Conservation (phyloP, 1,140 invertebrate species). For the Neelides sp. region DNA sequence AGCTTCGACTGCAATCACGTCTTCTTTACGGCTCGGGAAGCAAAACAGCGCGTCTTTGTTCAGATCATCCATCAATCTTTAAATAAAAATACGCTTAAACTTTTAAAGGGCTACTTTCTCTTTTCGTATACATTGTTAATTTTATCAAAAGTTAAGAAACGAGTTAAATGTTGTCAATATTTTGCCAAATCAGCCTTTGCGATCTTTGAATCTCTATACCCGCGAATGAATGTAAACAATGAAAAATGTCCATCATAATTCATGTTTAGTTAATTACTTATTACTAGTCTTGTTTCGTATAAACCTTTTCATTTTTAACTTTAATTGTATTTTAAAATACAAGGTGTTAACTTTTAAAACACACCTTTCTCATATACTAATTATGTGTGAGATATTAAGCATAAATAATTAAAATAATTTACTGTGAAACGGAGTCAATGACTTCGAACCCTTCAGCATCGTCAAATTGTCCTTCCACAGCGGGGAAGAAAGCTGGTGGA, state of each 20-base stretch:
- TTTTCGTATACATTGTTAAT: conserved; percentile 5
- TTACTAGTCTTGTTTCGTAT: background rate
- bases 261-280: no score
- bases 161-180: background rate
- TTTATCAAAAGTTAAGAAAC: conserved; percentile 1
- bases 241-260: no score
- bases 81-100: conserved; percentile 8
- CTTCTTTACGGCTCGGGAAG: background rate
- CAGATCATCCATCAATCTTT: background rate
- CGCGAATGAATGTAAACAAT: no score
- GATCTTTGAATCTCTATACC: no score
- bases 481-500: background rate
- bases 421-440: background rate
- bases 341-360: conserved; percentile 6
- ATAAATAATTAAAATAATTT: no score
- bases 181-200: no score
- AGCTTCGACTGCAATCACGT: conserved; percentile 22
- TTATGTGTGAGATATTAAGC: no score
- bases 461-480: conserved; percentile 24
- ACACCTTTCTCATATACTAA: background rate
- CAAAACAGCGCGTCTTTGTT: conserved; percentile 1
- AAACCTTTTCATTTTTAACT: background rate
- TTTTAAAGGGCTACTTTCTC: no score
- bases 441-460: conserved; percentile 15
- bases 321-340: background rate